Base-by-base conservation (phyloP, 2,888 invertebrate species). In the Thymelicus acteon region DNA sequence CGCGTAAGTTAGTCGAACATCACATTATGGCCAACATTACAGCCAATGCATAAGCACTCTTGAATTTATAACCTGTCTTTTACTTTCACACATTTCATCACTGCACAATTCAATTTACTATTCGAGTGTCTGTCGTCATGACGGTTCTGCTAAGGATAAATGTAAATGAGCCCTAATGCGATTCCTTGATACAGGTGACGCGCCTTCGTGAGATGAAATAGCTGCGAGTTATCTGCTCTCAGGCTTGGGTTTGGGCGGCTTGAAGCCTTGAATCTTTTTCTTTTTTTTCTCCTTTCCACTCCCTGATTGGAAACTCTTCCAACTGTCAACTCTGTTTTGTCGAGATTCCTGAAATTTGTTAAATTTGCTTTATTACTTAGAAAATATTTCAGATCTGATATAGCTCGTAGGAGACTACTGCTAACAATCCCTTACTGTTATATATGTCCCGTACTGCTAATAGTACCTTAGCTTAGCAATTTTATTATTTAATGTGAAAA, bases 171-270 rank as follows among this genome's bases (percentile, higher is more conserved):
- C 24, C 54, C 12, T 24, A 54, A 54, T 10, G 24, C 10, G 54
- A 54, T 54, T 5, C 19, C 1, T 54, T 19, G 7, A 10, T 8
- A 6, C 15, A 12, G 24, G 5, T 24, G 7, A 10, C 3, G 39
- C 39, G 60, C 60, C 7, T 10, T 60, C 8, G 10, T 10, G 15
- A 60, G 15, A 40, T n/a, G 60, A 40, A 40, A 60, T 7, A 40
- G 54, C 64, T 74, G 37, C 73, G 67, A 70, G 86, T 96, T 96
- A 98, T 96, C 98, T 97, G 66, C 97, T 96, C 91, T 98, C 98
- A 0, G 98, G 98, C 89, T 98, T 98, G 73, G 98, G 97, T 90
- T 98, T 98, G 0, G 98, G 98, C 0, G 98, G 98, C 86, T 97
- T 97, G 93, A 98, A 98, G 40, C 95, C 95, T 89, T 96, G 97